phyloP scores from a whole-genome alignment of 2,888 invertebrate genomes.

The Hemithea aestivaria region DNA sequence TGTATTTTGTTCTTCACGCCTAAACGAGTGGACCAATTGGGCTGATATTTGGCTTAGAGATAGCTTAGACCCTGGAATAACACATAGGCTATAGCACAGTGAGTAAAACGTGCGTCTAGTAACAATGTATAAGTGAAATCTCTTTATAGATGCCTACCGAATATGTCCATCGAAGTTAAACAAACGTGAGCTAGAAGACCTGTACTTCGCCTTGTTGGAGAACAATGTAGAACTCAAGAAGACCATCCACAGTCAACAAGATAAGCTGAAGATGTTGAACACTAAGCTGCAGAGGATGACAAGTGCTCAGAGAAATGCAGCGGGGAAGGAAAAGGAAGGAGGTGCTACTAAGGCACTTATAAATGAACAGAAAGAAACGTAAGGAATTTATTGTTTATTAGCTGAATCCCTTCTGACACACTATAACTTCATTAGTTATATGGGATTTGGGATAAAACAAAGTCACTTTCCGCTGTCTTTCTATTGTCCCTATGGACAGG shows the following conservation, averaged over 20 bases:
- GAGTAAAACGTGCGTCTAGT: background rate
- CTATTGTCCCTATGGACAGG: too few species aligned
- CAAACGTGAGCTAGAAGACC: conserved; percentile 82
- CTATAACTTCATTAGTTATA: too few species aligned
- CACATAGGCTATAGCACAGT: too few species aligned
- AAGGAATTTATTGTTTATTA: conserved; percentile 27
- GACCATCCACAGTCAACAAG: conserved; percentile 79
- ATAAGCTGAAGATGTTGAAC: conserved; percentile 55
- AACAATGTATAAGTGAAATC: background rate
- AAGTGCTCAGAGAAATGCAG: conserved; percentile 33
- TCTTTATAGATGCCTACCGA: conserved; percentile 39
- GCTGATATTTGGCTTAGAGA: too few species aligned
- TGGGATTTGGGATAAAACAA: too few species aligned
- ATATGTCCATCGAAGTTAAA: conserved; percentile 75
- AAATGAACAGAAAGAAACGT: conserved; percentile 56
- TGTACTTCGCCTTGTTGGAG: conserved; percentile 80
- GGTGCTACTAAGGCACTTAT: conserved; percentile 45
- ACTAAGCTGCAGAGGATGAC: conserved; percentile 53
- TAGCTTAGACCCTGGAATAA: too few species aligned
- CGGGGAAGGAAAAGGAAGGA: conserved; percentile 44
- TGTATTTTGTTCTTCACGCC: too few species aligned
- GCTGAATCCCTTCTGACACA: too few species aligned
- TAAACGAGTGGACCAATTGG: too few species aligned
- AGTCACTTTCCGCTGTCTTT: too few species aligned
- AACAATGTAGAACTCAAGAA: conserved; percentile 81